These are phyloP conservation scores for Clavelina lepadiformis DNA, from an alignment of 23 tunicate genomes.

Conservation along the genomic window DNA sequence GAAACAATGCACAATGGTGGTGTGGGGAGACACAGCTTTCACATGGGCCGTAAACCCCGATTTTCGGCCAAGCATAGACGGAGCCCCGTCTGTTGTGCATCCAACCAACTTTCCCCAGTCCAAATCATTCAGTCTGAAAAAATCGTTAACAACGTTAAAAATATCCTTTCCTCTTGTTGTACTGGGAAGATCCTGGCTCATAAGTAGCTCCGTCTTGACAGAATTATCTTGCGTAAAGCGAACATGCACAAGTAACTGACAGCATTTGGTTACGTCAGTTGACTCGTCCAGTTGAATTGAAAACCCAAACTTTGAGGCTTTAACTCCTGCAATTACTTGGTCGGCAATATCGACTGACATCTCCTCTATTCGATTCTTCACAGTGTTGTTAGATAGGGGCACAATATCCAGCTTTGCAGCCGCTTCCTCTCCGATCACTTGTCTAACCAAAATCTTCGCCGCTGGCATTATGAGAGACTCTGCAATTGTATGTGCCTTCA, in stretches of 20 bases:
- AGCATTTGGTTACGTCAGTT: constrained; percentile 14
- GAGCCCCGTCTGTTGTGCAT: constrained; percentile 27
- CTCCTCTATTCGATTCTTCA: constrained; percentile 9
- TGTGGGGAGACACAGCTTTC: constrained; percentile 45
- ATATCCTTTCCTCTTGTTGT: constrained; percentile 23
- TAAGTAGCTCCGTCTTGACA: constrained; percentile 22
- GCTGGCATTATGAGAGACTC: constrained; percentile 57
- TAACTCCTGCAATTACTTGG: constrained; percentile 17
- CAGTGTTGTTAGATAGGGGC: constrained; percentile 21
- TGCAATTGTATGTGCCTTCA: constrained; percentile 51
- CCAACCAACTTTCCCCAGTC: constrained; percentile 29
- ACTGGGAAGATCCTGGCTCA: constrained; percentile 19
- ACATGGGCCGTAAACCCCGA: constrained; percentile 37
- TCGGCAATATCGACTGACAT: constrained; percentile 22
- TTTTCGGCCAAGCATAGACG: constrained; percentile 19
- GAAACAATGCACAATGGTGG: constrained; percentile 34
- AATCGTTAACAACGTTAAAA: constrained; percentile 9
- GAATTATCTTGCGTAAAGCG: constrained; percentile 28
- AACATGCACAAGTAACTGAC: constrained; percentile 13
- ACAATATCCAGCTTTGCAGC: constrained; percentile 33
- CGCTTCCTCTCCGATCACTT: constrained; percentile 25
- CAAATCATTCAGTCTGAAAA: constrained; percentile 46
- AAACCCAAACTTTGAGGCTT: constrained; percentile 20
- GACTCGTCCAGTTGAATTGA: constrained; percentile 20
- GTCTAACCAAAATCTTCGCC: constrained; percentile 39